phyloP scores from a whole-genome alignment of 2,888 invertebrate species.

The Dynastes grantii region DNA sequence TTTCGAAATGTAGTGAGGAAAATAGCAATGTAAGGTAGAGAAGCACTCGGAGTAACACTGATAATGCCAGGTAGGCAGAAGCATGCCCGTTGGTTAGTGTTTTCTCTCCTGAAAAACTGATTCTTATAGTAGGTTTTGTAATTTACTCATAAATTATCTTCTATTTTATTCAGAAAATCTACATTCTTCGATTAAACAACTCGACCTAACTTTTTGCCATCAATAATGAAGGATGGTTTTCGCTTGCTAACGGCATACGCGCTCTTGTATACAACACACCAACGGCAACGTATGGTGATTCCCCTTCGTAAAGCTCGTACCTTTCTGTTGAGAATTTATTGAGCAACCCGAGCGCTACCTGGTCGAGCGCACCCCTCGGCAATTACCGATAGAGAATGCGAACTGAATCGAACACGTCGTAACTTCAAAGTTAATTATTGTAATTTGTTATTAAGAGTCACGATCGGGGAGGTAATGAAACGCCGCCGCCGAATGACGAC shows the following conservation, averaged over 20 bases:
- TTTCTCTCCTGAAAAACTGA: too few species aligned
- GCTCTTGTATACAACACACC: too few species aligned
- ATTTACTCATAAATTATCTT: too few species aligned
- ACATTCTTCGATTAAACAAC: too few species aligned
- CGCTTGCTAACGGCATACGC: too few species aligned
- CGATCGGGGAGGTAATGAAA: constrained; percentile 19
- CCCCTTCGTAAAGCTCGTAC: not conserved
- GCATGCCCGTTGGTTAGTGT: too few species aligned
- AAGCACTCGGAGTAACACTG: too few species aligned
- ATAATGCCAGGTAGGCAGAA: too few species aligned
- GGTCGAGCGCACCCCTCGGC: constrained; percentile 10
- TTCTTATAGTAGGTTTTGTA: too few species aligned
- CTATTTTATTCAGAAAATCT: too few species aligned
- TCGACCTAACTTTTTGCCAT: not conserved
- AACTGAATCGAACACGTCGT: constrained; percentile 12
- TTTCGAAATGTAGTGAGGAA: too few species aligned
- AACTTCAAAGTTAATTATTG: constrained; percentile 26
- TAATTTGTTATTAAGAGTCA: constrained; percentile 29
- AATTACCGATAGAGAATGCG: constrained; percentile 18
- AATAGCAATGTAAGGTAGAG: too few species aligned
- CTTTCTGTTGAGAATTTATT: not conserved
- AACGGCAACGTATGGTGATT: not conserved
- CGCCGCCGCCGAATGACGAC: not conserved
- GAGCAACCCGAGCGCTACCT: constrained; percentile 2
- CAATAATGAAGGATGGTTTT: not conserved